A percentile compares a stretch with the other conserved stretches of the same genome.
Evolutionary conservation across 2,797 vertebrate species (phyloP).

Genomic region (Gallinago solitaria): DNA sequence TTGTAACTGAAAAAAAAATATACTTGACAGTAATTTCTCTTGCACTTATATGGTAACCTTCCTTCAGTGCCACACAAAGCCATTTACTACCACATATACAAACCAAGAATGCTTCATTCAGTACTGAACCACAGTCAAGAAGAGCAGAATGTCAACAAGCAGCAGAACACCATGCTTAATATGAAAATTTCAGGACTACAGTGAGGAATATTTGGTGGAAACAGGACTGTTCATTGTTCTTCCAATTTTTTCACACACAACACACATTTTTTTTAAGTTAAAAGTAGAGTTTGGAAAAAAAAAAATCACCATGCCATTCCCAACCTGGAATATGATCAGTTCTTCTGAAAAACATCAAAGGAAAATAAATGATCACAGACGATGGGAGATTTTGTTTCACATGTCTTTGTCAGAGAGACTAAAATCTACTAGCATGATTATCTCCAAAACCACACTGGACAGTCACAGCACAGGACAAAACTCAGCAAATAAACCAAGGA

Average conservation of each 20-base stretch:
- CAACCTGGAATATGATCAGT: background rate
- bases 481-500: background rate
- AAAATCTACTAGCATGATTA: background rate
- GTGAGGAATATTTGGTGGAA: background rate
- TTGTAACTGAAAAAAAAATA: background rate
- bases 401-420: background rate
- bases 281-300: background rate
- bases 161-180: background rate
- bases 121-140: background rate
- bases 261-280: background rate
- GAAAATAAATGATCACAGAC: background rate
- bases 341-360: background rate
- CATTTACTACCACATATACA: background rate
- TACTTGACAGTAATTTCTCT: background rate
- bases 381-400: background rate
- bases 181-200: background rate
- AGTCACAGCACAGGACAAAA: background rate
- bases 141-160: background rate
- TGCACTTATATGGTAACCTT: background rate
- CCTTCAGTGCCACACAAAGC: background rate
- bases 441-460: background rate
- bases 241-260: background rate
- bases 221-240: background rate
- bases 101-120: background rate
- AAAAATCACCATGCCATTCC: background rate